phyloP scores from a whole-genome alignment of 2,888 invertebrate species.

The Dynastes tityus region DNA sequence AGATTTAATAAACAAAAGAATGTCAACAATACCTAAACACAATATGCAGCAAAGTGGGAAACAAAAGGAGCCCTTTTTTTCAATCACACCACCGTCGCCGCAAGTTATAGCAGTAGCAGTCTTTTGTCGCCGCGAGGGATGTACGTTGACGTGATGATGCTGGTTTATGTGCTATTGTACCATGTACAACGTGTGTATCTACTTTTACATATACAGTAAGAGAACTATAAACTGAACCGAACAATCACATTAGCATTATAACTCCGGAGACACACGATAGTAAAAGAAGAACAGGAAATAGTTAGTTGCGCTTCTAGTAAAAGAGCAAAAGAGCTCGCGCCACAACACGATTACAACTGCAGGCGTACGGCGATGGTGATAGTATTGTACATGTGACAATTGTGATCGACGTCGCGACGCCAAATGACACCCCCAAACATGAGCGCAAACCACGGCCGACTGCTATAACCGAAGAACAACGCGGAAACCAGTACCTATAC shows the following conservation, averaged over 20 bases:
- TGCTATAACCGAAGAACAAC: conserved; percentile 48
- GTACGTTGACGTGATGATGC: conserved; percentile 18
- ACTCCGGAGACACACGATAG: conserved; percentile 35
- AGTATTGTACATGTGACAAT: conserved; percentile 53
- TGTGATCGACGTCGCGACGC: conserved; percentile 56
- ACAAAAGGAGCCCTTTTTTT: conserved; percentile 29
- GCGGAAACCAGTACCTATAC: conserved; percentile 29
- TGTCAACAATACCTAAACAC: conserved; percentile 41
- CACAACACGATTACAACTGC: neutral
- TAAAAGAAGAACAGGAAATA: neutral
- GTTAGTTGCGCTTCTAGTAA: neutral
- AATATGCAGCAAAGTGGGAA: conserved; percentile 40
- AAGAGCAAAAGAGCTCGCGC: conserved; percentile 49
- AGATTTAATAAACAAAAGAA: conserved; percentile 25
- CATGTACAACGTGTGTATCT: neutral
- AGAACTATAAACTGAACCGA: conserved; percentile 54
- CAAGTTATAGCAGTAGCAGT: neutral
- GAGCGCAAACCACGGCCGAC: conserved; percentile 50
- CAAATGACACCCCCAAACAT: conserved; percentile 52
- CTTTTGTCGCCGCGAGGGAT: conserved; percentile 25
- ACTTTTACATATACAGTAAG: neutral
- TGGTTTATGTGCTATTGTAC: conserved; percentile 26
- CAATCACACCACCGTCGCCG: conserved; percentile 19
- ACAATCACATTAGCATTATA: conserved; percentile 61
- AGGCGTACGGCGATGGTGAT: conserved; percentile 6